These are phyloP conservation scores for Motacilla tschutschensis DNA, from an alignment of 2,113 vertebrate species.

Conservation along the genomic window DNA sequence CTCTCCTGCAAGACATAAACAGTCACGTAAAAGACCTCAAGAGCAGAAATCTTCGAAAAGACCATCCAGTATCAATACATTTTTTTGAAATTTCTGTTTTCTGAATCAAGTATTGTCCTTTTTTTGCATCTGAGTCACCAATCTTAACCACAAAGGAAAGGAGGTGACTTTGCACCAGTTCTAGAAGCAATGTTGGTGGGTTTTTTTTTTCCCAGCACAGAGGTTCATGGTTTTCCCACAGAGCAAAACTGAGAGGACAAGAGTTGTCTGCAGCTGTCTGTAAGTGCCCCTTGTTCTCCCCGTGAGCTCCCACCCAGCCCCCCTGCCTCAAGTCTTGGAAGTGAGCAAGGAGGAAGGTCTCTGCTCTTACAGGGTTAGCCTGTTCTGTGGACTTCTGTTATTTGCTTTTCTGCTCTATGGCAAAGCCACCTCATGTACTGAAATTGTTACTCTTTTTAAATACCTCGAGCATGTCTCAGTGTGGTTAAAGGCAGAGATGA, in stretches of 20 bases:
- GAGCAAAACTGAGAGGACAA: background rate
- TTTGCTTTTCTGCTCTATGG: background rate
- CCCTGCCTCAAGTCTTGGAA: background rate
- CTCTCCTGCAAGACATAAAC: background rate
- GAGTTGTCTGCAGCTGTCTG: background rate
- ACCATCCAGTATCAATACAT: background rate
- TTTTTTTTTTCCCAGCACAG: background rate
- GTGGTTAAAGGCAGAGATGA: background rate
- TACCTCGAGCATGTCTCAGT: background rate
- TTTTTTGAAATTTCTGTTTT: background rate
- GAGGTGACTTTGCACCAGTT: background rate
- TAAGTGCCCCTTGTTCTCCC: background rate
- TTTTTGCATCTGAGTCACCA: background rate
- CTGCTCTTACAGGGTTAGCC: background rate
- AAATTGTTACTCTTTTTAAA: background rate
- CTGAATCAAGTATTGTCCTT: background rate
- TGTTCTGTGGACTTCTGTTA: background rate
- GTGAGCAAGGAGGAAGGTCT: background rate
- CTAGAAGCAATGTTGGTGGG: background rate
- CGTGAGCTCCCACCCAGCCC: fast-evolving
- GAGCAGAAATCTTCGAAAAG: background rate
- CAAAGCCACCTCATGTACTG: background rate
- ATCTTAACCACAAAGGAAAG: background rate
- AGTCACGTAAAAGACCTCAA: background rate
- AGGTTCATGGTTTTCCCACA: background rate